Percentiles rank a stretch among this genome's conserved stretches.
phyloP scores from a whole-genome alignment of 64 coral and sea anemone species.

The Stichodactyla mertensii region DNA sequence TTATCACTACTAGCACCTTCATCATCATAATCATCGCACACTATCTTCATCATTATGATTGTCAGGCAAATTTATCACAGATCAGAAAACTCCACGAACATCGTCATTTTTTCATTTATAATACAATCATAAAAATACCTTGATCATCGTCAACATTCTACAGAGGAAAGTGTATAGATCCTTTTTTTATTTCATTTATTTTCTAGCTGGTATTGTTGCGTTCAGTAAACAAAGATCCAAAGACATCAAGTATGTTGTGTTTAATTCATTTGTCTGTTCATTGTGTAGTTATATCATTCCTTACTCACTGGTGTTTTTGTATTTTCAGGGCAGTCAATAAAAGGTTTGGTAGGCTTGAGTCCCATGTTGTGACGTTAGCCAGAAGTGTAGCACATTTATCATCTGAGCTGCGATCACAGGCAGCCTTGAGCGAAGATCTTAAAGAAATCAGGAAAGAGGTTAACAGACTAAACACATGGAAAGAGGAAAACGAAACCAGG shows the following conservation, averaged over 20 bases:
- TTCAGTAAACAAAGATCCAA: conserved; percentile 70
- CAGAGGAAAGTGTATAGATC: too few relatives aligned
- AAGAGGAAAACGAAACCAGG: conserved; percentile 15
- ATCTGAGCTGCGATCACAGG: conserved; percentile 91
- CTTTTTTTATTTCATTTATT: background rate
- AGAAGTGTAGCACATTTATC: conserved; percentile 86
- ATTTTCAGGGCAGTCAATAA: conserved; percentile 77
- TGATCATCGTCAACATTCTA: too few relatives aligned
- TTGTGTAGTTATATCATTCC: background rate
- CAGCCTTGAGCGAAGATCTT: conserved; percentile 69
- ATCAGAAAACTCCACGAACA: too few relatives aligned
- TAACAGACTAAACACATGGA: conserved; percentile 32
- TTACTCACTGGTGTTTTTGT: background rate
- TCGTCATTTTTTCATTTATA: too few relatives aligned
- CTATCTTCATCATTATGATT: background rate
- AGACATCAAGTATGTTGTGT: conserved; percentile 68
- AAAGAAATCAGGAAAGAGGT: conserved; percentile 79
- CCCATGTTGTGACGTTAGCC: conserved; percentile 89
- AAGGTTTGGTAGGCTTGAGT: conserved; percentile 80
- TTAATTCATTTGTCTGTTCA: background rate
- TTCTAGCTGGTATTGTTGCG: conserved; percentile 20
- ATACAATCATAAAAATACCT: too few relatives aligned
- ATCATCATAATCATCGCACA: background rate
- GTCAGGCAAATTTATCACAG: too few relatives aligned
- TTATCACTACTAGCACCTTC: background rate